Evolutionary conservation across 1,140 invertebrate genomes (phyloP), one percentile per base, ranked within the genome.

Genomic region (Ctenoplectra terminalis): DNA sequence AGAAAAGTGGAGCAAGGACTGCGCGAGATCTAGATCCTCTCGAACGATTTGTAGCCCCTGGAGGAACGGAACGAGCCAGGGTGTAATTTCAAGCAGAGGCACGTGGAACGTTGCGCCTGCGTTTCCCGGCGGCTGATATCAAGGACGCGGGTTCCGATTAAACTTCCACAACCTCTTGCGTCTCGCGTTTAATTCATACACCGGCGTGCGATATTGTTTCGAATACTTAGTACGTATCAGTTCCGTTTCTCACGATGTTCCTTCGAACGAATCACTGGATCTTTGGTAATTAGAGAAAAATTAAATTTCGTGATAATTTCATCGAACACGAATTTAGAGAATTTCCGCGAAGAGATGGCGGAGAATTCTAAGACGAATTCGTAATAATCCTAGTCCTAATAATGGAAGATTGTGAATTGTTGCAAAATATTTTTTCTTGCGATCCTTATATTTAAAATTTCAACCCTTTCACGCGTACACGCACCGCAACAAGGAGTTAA

Each of bases 1-100:
- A 8, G 0, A 5, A 56, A 83, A 81, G 34, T 43, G 75, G 75
- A 34, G 75, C 75, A 77, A 77, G 64, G 60, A 61, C 60, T 37
- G 31, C 31, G 17, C 11, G 60, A 63, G 52, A 71, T 70, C 66
- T 60, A 48, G 64, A 70, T 58, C 17, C 40, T 70, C 54, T 40
- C 29, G 66, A 46, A 46, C 66, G 66, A 78, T 70, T 76, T 78
- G 66, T 78, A n/a, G 43, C 23, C 60, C 34, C 73, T 11, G 60
- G 60, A 66, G 73, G 46, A 66, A 52, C 46, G n/a, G 37, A 23
- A 52, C 60, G 73, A 50, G 46, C n/a, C 34, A 29, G 48, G 34
- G 46, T 54, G 34, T 52, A 67, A 31, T 76, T 76, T 63, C 60
- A 64, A 76, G 61, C 61, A 26, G 34, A 52, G 46, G 15, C 60